Evolutionary conservation across 2,888 invertebrate species (phyloP), one percentile per base, ranked within the genome.

Genomic region (Rhamphomyia laevipes): DNA sequence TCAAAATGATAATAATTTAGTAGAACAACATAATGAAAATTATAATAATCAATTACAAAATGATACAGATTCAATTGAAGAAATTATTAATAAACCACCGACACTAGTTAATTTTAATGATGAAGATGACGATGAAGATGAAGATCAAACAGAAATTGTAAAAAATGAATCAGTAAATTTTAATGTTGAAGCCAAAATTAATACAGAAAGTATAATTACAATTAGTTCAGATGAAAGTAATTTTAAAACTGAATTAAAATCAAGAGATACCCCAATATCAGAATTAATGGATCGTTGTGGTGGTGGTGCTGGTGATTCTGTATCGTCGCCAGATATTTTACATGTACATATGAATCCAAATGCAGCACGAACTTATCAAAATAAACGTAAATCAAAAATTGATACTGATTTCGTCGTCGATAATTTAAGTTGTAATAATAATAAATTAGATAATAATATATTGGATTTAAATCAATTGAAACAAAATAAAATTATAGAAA

Each of bases 281-380:
- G 40, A 40, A 27, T 27, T 27, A 27, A 27, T 27, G 4, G 23
- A 9, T 7, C 23, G 23, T 27, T 5, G 23, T 9, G 9, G 23
- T 7, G 23, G 23, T 27, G 23, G 23, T 27, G 9, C 9, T 27
- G 23, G 3, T 13, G 40, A 40, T 18, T 13, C 13, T 27, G 18
- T 49, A 17, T 49, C 53, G 11, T 53, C 53, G 9, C 53, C 53
- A 11, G 51, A 53, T 35, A 46, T 51, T 15, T 46, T 53, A 9
- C 47, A 49, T 35, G 45, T 51, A 16, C 43, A 37, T 15, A 31
- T 43, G 33, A 47, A 46, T 44, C 44, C 49, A 27, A 47, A 47
- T 43, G 45, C 47, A n/a, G 46, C 49, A 13, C 33, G 49, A 45
- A 53, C 53, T 15, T 53, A 53, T 44, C 47, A 49, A 41, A 53